These are phyloP conservation scores for Zosterops hypoxanthus DNA, from an alignment of 2,113 vertebrate species.

Conservation along the genomic window DNA sequence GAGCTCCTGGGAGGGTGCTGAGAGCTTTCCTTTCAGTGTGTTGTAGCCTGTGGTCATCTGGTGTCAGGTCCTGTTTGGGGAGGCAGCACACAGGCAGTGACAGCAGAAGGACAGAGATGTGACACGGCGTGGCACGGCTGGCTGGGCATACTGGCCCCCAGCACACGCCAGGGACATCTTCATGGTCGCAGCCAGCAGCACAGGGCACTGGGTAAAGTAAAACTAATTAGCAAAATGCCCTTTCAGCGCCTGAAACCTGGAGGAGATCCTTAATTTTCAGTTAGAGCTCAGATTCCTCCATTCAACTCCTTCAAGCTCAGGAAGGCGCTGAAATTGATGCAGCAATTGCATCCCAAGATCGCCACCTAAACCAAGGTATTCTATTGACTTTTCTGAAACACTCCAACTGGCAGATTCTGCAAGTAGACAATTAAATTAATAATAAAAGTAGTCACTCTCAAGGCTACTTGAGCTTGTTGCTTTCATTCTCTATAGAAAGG, in stretches of 20 bases:
- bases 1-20: background rate
- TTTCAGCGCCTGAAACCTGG: background rate
- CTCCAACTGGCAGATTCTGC: background rate
- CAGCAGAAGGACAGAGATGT: background rate
- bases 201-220: background rate
- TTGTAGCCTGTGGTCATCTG: background rate
- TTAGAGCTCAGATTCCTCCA: background rate
- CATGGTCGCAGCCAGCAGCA: background rate
- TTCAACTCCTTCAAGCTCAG: background rate
- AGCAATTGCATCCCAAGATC: background rate
- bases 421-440: background rate
- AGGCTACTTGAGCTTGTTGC: background rate
- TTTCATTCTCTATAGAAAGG: background rate
- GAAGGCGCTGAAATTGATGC: background rate
- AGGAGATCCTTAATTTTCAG: background rate
- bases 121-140: fast-evolving
- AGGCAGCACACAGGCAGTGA: background rate
- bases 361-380: background rate
- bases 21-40: background rate
- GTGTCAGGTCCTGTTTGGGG: background rate
- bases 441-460: background rate
- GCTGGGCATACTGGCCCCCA: background rate
- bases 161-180: background rate
- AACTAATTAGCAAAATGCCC: background rate
- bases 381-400: background rate